These are phyloP conservation scores for Mesodorylaimus sp. DNA, from an alignment of 2,888 invertebrate genomes.

Conservation along the genomic window DNA sequence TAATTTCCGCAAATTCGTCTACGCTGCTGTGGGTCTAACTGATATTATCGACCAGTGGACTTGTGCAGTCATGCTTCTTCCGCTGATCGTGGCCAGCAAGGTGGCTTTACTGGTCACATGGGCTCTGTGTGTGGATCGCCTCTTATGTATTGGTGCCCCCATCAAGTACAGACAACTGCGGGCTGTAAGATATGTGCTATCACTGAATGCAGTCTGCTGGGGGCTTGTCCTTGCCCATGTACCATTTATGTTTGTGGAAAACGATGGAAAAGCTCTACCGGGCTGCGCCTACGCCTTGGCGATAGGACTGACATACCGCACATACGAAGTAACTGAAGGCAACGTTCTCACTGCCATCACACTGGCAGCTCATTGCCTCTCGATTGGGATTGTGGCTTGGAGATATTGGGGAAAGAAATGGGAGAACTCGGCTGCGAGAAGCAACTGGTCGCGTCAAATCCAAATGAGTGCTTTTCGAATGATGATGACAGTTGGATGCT, in stretches of 20 bases:
- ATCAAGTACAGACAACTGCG: not conserved
- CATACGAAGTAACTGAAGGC: too few relatives aligned
- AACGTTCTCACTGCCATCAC: too few relatives aligned
- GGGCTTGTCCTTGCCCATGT: not conserved
- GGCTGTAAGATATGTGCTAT: not conserved
- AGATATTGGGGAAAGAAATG: too few relatives aligned
- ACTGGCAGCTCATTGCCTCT: too few relatives aligned
- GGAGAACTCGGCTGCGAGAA: too few relatives aligned
- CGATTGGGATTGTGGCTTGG: too few relatives aligned
- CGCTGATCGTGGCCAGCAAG: not conserved
- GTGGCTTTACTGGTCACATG: not conserved
- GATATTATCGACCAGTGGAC: not conserved
- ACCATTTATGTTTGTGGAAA: not conserved
- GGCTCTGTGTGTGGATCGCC: not conserved
- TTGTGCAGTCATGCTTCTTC: not conserved
- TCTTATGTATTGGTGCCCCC: not conserved
- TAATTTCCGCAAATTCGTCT: not conserved
- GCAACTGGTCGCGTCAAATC: too few relatives aligned
- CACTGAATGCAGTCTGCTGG: not conserved
- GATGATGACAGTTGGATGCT: too few relatives aligned
- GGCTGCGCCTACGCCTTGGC: too few relatives aligned
- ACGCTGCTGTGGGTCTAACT: not conserved
- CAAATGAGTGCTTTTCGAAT: too few relatives aligned
- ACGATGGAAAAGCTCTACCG: too few relatives aligned
- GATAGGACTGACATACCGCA: too few relatives aligned